Conservation (phyloP, 2,797 vertebrate genomes). For the Alca torda region DNA sequence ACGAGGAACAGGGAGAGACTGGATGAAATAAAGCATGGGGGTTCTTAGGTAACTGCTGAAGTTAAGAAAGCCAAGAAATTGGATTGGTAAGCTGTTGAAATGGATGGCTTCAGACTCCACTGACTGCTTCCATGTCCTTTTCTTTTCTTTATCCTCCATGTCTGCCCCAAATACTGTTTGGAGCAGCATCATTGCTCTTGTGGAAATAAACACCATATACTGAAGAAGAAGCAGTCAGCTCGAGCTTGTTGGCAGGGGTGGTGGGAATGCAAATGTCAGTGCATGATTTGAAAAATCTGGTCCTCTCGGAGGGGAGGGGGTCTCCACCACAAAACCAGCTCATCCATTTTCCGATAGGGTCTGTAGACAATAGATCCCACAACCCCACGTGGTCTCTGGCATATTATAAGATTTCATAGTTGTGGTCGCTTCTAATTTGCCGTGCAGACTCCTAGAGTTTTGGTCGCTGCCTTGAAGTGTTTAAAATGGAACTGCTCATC, state of each 20-base stretch:
- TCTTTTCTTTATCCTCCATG: neutral
- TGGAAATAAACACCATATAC: neutral
- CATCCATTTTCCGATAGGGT: neutral
- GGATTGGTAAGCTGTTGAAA: neutral
- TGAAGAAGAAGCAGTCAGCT: neutral
- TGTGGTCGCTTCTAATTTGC: slow-evolving; percentile 23
- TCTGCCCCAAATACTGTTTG: neutral
- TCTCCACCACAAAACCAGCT: slow-evolving; percentile 14
- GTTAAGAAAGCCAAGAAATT: neutral
- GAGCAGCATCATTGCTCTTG: neutral
- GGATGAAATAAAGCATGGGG: neutral
- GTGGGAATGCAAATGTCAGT: slow-evolving; percentile 1
- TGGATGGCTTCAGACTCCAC: neutral
- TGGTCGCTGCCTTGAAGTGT: neutral
- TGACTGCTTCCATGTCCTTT: neutral
- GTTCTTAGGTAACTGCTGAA: neutral
- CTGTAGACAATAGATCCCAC: slow-evolving; percentile 33
- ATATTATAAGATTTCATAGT: neutral
- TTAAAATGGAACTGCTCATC: neutral
- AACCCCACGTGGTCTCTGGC: neutral
- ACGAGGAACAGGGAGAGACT: neutral
- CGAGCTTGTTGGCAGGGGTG: neutral
- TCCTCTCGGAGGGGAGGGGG: neutral
- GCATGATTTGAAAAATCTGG: slow-evolving; percentile 11
- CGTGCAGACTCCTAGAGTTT: neutral